Conservation (phyloP, 2,888 invertebrate genomes). For the Endomychus coccineus region DNA sequence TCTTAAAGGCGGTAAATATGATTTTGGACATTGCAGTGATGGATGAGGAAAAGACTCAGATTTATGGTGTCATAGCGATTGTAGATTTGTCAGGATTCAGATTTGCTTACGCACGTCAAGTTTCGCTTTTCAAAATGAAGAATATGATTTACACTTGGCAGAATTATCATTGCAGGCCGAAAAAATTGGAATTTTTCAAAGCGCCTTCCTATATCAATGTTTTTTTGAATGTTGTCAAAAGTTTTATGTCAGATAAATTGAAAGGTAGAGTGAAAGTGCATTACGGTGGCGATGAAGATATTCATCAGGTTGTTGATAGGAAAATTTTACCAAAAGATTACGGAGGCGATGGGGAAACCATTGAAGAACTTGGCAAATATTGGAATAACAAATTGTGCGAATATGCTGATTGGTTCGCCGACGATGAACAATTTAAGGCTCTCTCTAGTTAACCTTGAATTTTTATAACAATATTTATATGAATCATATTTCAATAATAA, state of each 20-base stretch:
- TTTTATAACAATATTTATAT: too few relatives aligned
- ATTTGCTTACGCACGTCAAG: conserved; percentile 51
- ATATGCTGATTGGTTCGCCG: conserved; percentile 45
- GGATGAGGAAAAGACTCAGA: conserved; percentile 43
- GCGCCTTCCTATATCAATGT: conserved; percentile 59
- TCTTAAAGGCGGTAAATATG: conserved; percentile 58
- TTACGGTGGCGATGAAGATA: conserved; percentile 35
- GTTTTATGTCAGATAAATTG: conserved; percentile 56
- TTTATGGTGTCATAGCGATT: conserved; percentile 52
- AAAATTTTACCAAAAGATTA: conserved; percentile 52
- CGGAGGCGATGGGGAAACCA: conserved; percentile 47
- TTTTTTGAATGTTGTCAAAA: conserved; percentile 40
- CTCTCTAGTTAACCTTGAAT: too few relatives aligned
- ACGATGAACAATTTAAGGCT: conserved; percentile 44
- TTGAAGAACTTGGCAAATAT: conserved; percentile 41
- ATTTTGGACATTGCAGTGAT: conserved; percentile 51
- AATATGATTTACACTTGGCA: conserved; percentile 56
- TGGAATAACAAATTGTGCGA: conserved; percentile 43
- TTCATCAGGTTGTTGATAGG: conserved; percentile 46
- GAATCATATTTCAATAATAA: too few relatives aligned
- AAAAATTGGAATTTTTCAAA: conserved; percentile 61
- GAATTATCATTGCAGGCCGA: conserved; percentile 61
- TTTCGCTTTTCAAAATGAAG: conserved; percentile 35
- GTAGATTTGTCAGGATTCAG: conserved; percentile 55
- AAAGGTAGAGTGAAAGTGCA: conserved; percentile 50